Conservation (phyloP, 2,888 invertebrate species). For the Diplolepis rosae region DNA sequence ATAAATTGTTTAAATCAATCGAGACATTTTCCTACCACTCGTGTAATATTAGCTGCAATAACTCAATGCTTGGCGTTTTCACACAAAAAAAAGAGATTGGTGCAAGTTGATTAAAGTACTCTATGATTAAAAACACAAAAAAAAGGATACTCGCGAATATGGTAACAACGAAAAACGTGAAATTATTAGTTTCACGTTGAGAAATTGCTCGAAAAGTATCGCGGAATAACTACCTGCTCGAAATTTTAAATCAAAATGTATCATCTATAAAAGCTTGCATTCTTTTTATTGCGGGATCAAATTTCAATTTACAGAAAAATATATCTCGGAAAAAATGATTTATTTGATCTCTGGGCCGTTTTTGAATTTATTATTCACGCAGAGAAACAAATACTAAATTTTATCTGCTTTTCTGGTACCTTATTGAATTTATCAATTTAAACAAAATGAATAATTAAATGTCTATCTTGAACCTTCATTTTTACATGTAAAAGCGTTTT, state of each 20-base stretch:
- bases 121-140: slow-evolving; percentile 23
- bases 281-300: not conserved
- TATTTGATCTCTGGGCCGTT: too few species aligned
- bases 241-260: slow-evolving; percentile 18
- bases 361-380: too few species aligned
- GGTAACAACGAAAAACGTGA: not conserved
- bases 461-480: too few species aligned
- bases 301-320: too few species aligned
- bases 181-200: not conserved
- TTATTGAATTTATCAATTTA: too few species aligned
- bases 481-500: too few species aligned
- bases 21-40: slow-evolving; percentile 21
- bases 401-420: too few species aligned
- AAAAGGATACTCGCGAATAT: not conserved
- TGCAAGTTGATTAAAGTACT: slow-evolving; percentile 22
- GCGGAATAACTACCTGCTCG: not conserved
- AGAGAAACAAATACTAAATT: too few species aligned
- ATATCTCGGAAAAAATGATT: too few species aligned
- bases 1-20: slow-evolving; percentile 37
- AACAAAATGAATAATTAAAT: too few species aligned
- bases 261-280: not conserved
- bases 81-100: slow-evolving; percentile 10
- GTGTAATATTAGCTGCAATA: slow-evolving; percentile 26
- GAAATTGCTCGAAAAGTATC: slow-evolving; percentile 21
- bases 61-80: slow-evolving; percentile 7